Conservation (phyloP, 2,797 vertebrate genomes). For the Gymnoscopelus braueri region DNA sequence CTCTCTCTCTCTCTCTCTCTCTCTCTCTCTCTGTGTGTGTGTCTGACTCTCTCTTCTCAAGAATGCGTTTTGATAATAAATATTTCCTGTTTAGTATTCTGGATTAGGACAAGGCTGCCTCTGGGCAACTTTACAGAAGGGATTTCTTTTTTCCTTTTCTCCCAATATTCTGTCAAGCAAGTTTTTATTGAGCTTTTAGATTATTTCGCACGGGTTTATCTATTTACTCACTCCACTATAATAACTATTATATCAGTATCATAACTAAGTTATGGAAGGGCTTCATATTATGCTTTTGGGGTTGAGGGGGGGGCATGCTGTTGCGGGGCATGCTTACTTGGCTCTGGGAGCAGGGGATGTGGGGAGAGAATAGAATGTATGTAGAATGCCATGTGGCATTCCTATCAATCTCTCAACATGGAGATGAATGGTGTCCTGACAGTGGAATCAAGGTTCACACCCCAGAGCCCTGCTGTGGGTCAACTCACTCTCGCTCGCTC, state of each 20-base stretch:
- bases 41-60: slow-evolving; percentile 46
- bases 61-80: slow-evolving; percentile 77
- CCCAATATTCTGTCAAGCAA: slow-evolving; percentile 70
- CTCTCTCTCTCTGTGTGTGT: slow-evolving; percentile 45
- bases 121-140: slow-evolving; percentile 68
- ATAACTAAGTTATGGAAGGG: slow-evolving; percentile 31
- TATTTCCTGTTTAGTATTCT: slow-evolving; percentile 74
- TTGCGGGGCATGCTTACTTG: background rate
- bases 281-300: slow-evolving; percentile 1
- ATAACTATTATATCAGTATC: slow-evolving; percentile 10
- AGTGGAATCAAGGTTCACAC: slow-evolving; percentile 77
- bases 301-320: slow-evolving; percentile 3
- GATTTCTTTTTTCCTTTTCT: slow-evolving; percentile 58
- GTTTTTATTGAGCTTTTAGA: slow-evolving; percentile 51
- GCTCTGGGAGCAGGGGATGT: background rate
- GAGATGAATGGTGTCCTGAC: slow-evolving; percentile 72
- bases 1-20: slow-evolving; percentile 63
- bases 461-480: slow-evolving; percentile 60
- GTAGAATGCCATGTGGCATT: slow-evolving; percentile 73
- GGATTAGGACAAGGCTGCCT: slow-evolving; percentile 74
- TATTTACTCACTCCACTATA: background rate
- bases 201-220: slow-evolving; percentile 36
- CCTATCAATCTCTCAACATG: slow-evolving; percentile 73
- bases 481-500: slow-evolving; percentile 2
- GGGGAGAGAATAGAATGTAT: slow-evolving; percentile 59